Base-by-base conservation (phyloP, 2,797 vertebrate genomes). In the Tenualosa thibaudeaui region DNA sequence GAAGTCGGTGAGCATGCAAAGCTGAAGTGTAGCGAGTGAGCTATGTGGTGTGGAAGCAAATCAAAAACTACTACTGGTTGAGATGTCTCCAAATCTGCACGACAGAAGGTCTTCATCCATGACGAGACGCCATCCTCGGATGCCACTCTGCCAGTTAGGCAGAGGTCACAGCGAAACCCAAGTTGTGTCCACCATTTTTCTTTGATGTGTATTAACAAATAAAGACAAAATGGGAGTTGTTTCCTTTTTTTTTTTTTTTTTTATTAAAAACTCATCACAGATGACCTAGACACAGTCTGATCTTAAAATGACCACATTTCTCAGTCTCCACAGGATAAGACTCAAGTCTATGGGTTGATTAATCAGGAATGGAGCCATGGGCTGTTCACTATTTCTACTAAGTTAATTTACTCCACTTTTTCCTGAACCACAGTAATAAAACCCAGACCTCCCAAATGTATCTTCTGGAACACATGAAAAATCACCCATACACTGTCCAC, bases 221-320 rank as follows among this genome's bases (percentile, higher is more conserved):
- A 15, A 43, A 78, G 37, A 78, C 40, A 46, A 56, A 19, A 17
- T 78, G 19, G 37, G 40, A 22, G 22, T 71, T 43, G 22, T 8
- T 56, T 56, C 17, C 17, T 3, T 56, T 56, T 12, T 31, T 75
- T 40, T 12, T 31, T 75, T 40, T 68, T 60, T n/a, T 60, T 37
- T 78, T 78, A 78, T 78, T 78, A 78, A 78, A 78, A 62, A 62
- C 71, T 78, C 9, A 43, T 43, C 19, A 22, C 71, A 46, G 17
- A 13, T 17, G 43, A 10, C 8, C 40, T 3, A 31, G 22, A n/a
- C 37, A 43, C 43, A n/a, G 15, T n/a, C 58, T 62, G 37, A 40
- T 19, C 31, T 43, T 19, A 19, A 46, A 78, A 43, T 78, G 71
- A 78, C 71, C 71, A 78, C 65, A 71, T 71, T 9, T 65, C 37